A percentile compares a stretch with the other conserved stretches of the same genome.
These are phyloP conservation scores for Abramis brama DNA, from an alignment of 2,113 vertebrate species.

Conservation along the genomic window DNA sequence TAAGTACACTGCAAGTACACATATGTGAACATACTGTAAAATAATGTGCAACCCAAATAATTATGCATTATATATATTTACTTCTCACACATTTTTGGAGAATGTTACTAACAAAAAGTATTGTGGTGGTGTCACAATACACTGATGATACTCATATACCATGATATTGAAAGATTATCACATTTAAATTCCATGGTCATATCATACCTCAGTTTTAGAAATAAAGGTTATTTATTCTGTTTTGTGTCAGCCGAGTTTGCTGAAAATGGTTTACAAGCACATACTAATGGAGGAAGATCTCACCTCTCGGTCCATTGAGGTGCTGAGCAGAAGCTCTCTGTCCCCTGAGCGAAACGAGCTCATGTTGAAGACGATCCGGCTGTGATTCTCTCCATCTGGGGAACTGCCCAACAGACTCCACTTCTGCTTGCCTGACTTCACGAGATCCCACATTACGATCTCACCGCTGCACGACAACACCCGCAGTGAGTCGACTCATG, in stretches of 20 bases:
- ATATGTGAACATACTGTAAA: too few relatives aligned
- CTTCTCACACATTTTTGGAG: not conserved
- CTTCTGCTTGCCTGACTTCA: conserved; percentile 82
- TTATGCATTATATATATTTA: not conserved
- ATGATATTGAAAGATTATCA: not conserved
- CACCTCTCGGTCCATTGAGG: conserved; percentile 88
- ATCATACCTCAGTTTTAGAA: not conserved
- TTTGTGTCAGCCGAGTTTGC: not conserved
- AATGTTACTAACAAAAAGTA: too few relatives aligned
- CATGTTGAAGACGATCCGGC: conserved; percentile 91
- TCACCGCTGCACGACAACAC: conserved; percentile 80
- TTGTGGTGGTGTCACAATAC: not conserved
- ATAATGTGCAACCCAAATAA: not conserved
- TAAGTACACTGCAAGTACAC: too few relatives aligned
- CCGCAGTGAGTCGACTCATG: not conserved
- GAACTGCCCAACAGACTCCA: conserved; percentile 84
- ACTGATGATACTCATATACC: not conserved
- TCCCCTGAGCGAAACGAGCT: conserved; percentile 75
- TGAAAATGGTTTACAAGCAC: not conserved
- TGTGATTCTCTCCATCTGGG: conserved; percentile 91
- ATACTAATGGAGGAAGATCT: not conserved
- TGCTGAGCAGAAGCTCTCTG: conserved; percentile 86
- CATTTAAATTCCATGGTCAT: not conserved
- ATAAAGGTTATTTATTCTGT: not conserved
- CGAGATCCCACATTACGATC: conserved; percentile 89